These are phyloP conservation scores for Acipenser oxyrinchus DNA, from an alignment of 2,797 vertebrate species.

Conservation along the genomic window DNA sequence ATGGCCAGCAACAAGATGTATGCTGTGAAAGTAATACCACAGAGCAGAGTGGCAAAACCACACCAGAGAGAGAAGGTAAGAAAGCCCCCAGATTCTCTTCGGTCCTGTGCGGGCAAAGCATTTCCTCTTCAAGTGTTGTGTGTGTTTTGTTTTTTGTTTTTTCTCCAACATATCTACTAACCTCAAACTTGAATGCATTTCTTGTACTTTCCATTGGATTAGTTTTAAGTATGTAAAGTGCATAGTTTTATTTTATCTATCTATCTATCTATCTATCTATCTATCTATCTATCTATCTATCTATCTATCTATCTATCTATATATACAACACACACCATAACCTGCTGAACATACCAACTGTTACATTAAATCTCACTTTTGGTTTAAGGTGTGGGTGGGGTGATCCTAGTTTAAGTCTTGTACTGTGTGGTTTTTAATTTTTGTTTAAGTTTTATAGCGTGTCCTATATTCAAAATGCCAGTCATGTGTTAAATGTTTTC, in stretches of 20 bases:
- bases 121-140: not conserved
- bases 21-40: slow-evolving; percentile 94
- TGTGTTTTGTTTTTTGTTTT: not conserved
- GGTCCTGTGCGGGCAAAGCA: too few species aligned
- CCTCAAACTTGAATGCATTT: too few species aligned
- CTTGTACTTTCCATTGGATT: too few species aligned
- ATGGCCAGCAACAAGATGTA: slow-evolving; percentile 81
- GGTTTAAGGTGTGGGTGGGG: slow-evolving; percentile 3
- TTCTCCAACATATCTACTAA: too few species aligned
- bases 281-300: too few species aligned
- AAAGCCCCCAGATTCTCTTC: not conserved
- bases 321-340: too few species aligned
- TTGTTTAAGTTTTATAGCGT: not conserved
- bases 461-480: not conserved
- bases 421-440: not conserved
- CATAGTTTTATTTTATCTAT: too few species aligned
- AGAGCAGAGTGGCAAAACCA: slow-evolving; percentile 89
- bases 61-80: slow-evolving; percentile 92
- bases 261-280: too few species aligned
- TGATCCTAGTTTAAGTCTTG: not conserved
- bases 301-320: too few species aligned
- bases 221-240: too few species aligned
- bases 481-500: not conserved
- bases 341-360: too few species aligned
- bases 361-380: not conserved